A percentile compares a stretch with the other conserved stretches of the same genome.
Evolutionary conservation across 2,888 invertebrate genomes (phyloP).

Genomic region (Lasioglossum malachurum): DNA sequence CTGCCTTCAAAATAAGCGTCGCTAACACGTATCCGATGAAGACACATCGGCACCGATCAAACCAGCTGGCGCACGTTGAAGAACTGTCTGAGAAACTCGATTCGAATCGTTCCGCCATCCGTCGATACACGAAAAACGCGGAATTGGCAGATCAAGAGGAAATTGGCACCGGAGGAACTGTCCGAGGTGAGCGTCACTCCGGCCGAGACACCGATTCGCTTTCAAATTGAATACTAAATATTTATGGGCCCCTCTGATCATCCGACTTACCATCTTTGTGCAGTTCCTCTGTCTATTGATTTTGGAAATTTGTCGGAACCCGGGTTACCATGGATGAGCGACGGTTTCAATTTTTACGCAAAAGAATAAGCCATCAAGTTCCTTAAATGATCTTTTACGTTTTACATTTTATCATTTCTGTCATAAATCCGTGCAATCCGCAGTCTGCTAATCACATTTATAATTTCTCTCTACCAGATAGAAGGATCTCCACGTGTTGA

Average conservation of each 20-base stretch:
- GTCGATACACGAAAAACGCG: slow-evolving; percentile 8
- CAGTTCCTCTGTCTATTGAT: not conserved
- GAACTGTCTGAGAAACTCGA: slow-evolving; percentile 12
- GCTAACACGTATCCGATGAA: not conserved
- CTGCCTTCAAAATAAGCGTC: not conserved
- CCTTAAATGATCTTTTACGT: too few relatives aligned
- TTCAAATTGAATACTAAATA: not conserved
- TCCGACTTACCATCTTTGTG: not conserved
- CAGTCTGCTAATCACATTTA: too few relatives aligned
- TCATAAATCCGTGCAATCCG: too few relatives aligned
- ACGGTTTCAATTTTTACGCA: not conserved
- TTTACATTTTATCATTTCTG: too few relatives aligned
- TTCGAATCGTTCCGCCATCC: slow-evolving; percentile 15
- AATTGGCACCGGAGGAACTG: slow-evolving; percentile 1
- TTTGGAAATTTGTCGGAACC: not conserved
- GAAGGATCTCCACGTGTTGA: not conserved
- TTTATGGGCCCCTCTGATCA: not conserved
- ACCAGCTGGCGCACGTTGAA: not conserved
- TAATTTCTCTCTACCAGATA: not conserved
- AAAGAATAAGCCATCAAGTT: too few relatives aligned
- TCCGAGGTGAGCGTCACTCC: not conserved
- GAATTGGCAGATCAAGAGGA: not conserved
- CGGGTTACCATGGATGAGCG: not conserved
- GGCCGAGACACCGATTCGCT: not conserved
- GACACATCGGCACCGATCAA: not conserved